Base-by-base conservation (phyloP, 92 coral and sea anemone genomes). In the Paramuricea clavata region DNA sequence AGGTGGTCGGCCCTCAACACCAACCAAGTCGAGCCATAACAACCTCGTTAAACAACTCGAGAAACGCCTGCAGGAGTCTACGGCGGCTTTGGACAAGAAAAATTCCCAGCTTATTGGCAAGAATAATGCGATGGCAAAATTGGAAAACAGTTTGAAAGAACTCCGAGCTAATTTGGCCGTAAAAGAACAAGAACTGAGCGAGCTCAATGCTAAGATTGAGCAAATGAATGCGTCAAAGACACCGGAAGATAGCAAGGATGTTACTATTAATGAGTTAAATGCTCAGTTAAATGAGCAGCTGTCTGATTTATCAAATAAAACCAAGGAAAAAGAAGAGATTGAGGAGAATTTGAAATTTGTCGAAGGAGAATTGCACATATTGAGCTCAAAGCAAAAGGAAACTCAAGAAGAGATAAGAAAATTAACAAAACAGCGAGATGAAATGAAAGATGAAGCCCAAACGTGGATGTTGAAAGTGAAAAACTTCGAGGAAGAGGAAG, bases 81-180 rank as follows among this genome's bases (percentile, higher is more conserved):
- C 98, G 3, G 89, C 83, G 26, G 98, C 99, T 2, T 83, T 96
- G 52, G 97, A 96, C 65, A 96, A 94, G 94, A 96, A 96, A 69
- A 96, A 96, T 67, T 81, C 96, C 5, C 99, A 96, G 22, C 91
- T 96, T 33, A 96, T 96, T 47, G 83, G 93, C 15, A 88, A 94
- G 68, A 96, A 96, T 68, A 96, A 88, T 75, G 79, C 89, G 52
- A 83, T 96, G 22, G 91, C 90, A 52, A 91, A 93, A 30, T 96
- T 96, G 0, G 99, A 96, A 81, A 49, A 89, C 32, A 74, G 88
- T 1, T 67, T 96, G 28, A 85, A 78, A 9, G 97, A 91, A 65
- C 84, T 88, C 26, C 87, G 83, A 28, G 75, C 31, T 22, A 93
- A 87, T 26, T 73, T 94, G 31, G 35, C 78, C 10, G 94, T 87